Base-by-base conservation (phyloP, 2,113 vertebrate genomes). In the Scomber japonicus region DNA sequence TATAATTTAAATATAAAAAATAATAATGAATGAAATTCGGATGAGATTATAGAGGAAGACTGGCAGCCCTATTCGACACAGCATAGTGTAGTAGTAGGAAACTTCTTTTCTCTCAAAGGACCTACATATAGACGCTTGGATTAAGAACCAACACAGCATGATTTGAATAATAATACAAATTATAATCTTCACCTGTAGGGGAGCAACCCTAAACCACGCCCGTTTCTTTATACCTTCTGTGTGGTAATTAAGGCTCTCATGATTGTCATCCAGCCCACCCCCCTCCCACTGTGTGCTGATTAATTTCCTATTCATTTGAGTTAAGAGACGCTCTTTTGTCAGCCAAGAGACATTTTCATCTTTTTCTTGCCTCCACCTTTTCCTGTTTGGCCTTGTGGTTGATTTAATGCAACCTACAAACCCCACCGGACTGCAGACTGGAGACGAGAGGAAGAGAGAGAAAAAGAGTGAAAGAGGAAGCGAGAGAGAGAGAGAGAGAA, bases 381-480 rank as follows among this genome's bases (percentile, higher is more conserved):
- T 75, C 21, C 73, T 31, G 31, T 59, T 74, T 68, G 71, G 40
- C 71, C 64, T 86, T 45, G 50, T 64, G 31, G n/a, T 63, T 87
- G 76, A 88, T 87, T 85, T 85, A 85, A 79, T 77, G 67, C 48
- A 53, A 60, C 53, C 70, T 63, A 53, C 17, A 49, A 45, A 62
- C 56, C 53, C 61, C 56, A 15, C 12, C 17, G 46, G 51, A 69
- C 65, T 12, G 0, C 54, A 66, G 27, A 45, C 19, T 61, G 45
- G 49, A 46, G n/a, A 44, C 8, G 14, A 60, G 51, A 44, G 66
- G 35, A 5, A 64, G 27, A 10, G 35, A 40, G 31, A 35, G 35
- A 40, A 9, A 16, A 7, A 13, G 54, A 65, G 17, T 12, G 46
- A 61, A 27, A 53, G 10, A 45, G 19, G 48, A 24, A 60, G 59